These are phyloP conservation scores for Pseudochirops corinnae DNA, from an alignment of 2,797 vertebrate genomes.

Conservation along the genomic window DNA sequence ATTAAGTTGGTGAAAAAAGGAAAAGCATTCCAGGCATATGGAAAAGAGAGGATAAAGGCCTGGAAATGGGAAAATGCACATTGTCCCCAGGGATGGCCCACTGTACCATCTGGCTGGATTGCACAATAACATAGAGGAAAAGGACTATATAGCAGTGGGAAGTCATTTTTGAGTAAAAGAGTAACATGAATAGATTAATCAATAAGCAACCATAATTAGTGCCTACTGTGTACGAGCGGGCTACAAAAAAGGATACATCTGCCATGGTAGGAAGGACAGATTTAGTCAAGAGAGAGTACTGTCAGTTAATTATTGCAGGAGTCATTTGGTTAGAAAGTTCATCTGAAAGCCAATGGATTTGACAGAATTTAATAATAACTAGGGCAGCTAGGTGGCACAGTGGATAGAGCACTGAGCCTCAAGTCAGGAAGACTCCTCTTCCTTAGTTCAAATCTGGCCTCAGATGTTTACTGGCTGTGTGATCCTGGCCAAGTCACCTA, in stretches of 20 bases:
- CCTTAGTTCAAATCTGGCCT: background rate
- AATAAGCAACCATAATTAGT: background rate
- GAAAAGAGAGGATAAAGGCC: background rate
- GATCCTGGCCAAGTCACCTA: background rate
- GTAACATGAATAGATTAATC: background rate
- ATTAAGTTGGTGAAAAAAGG: background rate
- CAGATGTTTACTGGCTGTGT: background rate
- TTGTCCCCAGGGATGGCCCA: background rate
- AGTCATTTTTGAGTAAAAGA: background rate
- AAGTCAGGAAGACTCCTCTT: background rate
- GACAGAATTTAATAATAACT: background rate
- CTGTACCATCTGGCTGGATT: background rate
- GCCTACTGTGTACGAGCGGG: background rate
- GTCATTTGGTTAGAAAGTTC: background rate
- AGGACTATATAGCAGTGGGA: background rate
- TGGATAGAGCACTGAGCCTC: background rate
- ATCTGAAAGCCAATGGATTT: background rate
- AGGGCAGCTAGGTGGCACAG: background rate
- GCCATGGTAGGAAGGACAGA: background rate
- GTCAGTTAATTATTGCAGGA: background rate
- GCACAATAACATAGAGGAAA: background rate
- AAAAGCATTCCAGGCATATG: background rate
- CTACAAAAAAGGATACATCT: background rate
- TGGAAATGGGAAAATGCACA: background rate
- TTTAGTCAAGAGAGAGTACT: background rate